These are phyloP conservation scores for Drosophila kohkoa DNA, from an alignment of 1,140 invertebrate species.

Conservation along the genomic window DNA sequence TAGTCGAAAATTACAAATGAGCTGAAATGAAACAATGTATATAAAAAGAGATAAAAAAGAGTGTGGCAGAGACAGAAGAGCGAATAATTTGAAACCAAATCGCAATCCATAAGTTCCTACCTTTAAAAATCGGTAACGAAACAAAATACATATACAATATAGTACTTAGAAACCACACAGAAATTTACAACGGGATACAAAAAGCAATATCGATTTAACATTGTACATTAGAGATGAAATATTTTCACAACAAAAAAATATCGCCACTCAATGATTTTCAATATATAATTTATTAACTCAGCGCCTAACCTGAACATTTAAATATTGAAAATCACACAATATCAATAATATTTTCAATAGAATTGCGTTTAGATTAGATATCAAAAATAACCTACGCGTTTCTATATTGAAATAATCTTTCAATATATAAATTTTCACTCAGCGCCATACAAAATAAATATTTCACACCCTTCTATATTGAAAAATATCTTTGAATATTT, in stretches of 20 bases:
- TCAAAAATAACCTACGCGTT: not conserved
- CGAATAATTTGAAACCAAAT: conserved; percentile 15
- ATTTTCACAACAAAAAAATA: too few species aligned
- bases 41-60: not conserved
- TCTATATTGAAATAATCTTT: too few species aligned
- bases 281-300: conserved; percentile 1
- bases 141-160: conserved; percentile 8
- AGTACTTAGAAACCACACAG: not conserved
- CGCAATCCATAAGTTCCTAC: conserved; percentile 34
- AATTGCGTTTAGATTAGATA: not conserved
- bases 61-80: conserved; percentile 12
- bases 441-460: too few species aligned
- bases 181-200: too few species aligned
- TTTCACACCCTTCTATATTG: too few species aligned
- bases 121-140: conserved; percentile 2
- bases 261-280: not conserved
- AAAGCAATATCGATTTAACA: not conserved
- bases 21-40: not conserved
- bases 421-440: too few species aligned
- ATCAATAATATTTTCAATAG: too few species aligned
- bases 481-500: too few species aligned
- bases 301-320: not conserved
- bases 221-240: too few species aligned
- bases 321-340: not conserved
- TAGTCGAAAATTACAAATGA: conserved; percentile 37